Evolutionary conservation across 2,113 vertebrate genomes (phyloP).

Genomic region (Axis porcinus): DNA sequence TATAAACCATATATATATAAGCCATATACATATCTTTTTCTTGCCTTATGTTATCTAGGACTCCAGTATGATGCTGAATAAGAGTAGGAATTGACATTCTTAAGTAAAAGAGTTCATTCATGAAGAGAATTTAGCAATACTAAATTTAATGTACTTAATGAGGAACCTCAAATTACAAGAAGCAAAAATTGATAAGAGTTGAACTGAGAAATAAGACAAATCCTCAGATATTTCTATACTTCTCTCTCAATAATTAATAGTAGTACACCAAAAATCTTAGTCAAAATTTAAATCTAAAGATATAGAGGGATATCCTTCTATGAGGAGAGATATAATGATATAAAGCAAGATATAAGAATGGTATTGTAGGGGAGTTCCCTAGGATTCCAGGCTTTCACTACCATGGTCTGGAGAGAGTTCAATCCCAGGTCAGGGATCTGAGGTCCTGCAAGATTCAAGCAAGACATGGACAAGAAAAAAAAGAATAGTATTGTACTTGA

Average conservation of each 20-base stretch:
- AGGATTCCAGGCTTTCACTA: background rate
- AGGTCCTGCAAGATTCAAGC: background rate
- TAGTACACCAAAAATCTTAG: background rate
- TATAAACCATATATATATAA: background rate
- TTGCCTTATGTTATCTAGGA: background rate
- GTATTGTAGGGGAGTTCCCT: background rate
- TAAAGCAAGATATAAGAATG: background rate
- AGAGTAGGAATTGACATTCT: background rate
- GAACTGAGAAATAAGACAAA: background rate
- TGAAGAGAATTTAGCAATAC: background rate
- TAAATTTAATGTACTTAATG: background rate
- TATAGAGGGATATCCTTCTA: background rate
- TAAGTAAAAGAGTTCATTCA: background rate
- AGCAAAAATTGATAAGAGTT: background rate
- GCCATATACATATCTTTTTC: background rate
- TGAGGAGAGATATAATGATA: background rate
- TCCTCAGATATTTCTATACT: background rate
- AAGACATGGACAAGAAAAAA: background rate
- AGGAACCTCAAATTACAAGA: background rate
- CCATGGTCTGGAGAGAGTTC: background rate
- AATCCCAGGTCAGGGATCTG: background rate
- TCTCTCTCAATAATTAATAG: background rate
- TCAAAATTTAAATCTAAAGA: background rate
- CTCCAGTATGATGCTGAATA: background rate
- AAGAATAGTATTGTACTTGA: background rate